A percentile compares a stretch with the other conserved stretches of the same genome.
Evolutionary conservation across 2,888 invertebrate genomes (phyloP).

Genomic region (Epinotia demarniana): DNA sequence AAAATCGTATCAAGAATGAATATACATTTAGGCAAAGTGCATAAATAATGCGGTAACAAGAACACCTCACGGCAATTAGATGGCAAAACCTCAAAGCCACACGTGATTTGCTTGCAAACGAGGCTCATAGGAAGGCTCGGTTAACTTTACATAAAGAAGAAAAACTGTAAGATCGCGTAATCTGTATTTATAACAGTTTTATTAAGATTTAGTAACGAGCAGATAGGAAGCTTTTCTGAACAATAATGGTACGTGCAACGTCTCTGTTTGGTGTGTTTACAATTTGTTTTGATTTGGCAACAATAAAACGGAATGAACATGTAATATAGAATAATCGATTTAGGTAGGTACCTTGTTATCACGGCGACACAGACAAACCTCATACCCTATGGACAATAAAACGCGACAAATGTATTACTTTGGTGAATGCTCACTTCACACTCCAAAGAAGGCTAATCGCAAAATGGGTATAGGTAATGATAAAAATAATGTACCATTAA

Average conservation of each 20-base stretch:
- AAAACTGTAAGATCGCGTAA: constrained; percentile 7
- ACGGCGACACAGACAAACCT: background rate
- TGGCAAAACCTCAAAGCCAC: constrained; percentile 34
- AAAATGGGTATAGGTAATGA: background rate
- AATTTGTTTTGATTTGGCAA: background rate
- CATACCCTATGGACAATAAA: background rate
- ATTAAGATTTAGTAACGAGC: constrained; percentile 4
- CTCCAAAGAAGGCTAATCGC: background rate
- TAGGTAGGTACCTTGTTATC: too few relatives aligned
- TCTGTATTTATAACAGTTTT: constrained; percentile 4
- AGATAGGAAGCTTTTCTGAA: background rate
- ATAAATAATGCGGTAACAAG: constrained; percentile 36
- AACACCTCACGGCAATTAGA: constrained; percentile 31
- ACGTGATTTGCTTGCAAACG: constrained; percentile 34
- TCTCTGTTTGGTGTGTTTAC: background rate
- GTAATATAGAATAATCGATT: too few relatives aligned
- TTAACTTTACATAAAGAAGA: constrained; percentile 3
- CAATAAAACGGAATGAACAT: background rate
- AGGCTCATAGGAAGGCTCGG: constrained; percentile 17
- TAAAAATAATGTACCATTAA: constrained; percentile 10
- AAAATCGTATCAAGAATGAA: constrained; percentile 29
- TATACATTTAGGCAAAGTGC: constrained; percentile 25
- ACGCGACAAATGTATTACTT: background rate
- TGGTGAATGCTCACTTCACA: background rate
- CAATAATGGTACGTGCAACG: background rate